Base-by-base conservation (phyloP, 2,113 vertebrate species). In the Plectropomus leopardus region DNA sequence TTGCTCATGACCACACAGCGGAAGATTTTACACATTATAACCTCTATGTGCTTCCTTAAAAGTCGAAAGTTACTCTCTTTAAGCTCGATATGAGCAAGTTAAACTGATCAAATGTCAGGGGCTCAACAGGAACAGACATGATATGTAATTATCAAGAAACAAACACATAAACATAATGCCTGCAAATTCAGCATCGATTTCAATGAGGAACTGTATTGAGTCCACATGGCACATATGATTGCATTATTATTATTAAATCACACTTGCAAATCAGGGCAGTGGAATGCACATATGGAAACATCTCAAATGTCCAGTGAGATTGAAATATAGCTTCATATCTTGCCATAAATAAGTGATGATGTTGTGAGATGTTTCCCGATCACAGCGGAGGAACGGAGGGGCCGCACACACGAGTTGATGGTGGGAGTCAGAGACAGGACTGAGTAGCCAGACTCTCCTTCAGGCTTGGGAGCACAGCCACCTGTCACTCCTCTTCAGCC, bases 401-500 rank as follows among this genome's bases (percentile, higher is more conserved):
- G n/a, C n/a, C n/a, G 44, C 16, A 45, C 76, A 78, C 40, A 30
- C 7, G 19, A 76, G 82, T 57, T 60, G 71, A 82, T 78, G 61
- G 79, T 66, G 61, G 58, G 67, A 83, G 64, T 82, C 40, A 48
- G 78, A 63, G 82, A 87, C 66, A 80, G 89, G 90, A 91, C 86
- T 80, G 83, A 89, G 80, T 69, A 88, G 82, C 84, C 81, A 78
- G 72, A 61, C 69, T 88, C 90, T 83, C 89, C 88, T 93, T 94
- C 91, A 90, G 88, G 93, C 91, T 86, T 85, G 82, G 86, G 34
- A 89, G 92, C 92, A 85, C 91, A 84, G 69, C 92, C 94, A 95
- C 93, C 94, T 95, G 94, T 93, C 94, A 94, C 92, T 91, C 87
- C 91, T 88, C 91, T 79, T 89, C 91, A 91, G 88, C 75, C 70